Conservation (phyloP, 2,888 invertebrate species). For the Dasysyrphus tricinctus region DNA sequence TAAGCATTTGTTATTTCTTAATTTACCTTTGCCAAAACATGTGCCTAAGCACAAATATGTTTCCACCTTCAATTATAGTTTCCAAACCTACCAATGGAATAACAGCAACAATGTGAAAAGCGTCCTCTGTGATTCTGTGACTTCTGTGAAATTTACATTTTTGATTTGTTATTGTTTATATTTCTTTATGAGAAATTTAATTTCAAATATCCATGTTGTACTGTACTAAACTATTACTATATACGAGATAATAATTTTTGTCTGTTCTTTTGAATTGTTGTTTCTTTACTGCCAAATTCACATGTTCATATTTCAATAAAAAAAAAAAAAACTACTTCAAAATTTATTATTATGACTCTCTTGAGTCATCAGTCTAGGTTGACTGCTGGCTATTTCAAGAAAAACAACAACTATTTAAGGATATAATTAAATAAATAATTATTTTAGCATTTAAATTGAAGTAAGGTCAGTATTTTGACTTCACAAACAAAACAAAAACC, state of each 20-base stretch:
- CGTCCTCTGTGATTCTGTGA: too few relatives aligned
- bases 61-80: not conserved
- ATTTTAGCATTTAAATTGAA: not conserved
- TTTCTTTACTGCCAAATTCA: constrained; percentile 8
- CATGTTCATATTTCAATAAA: not conserved
- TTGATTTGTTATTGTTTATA: too few relatives aligned
- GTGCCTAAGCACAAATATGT: too few relatives aligned
- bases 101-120: too few relatives aligned
- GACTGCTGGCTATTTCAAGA: not conserved
- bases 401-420: not conserved
- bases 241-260: not conserved
- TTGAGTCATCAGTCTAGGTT: constrained; percentile 9
- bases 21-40: too few relatives aligned
- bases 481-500: too few relatives aligned
- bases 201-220: too few relatives aligned
- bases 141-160: too few relatives aligned
- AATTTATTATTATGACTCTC: not conserved
- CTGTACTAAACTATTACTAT: not conserved
- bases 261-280: too few relatives aligned
- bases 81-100: too few relatives aligned
- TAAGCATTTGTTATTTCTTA: too few relatives aligned
- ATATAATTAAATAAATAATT: not conserved
- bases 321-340: not conserved
- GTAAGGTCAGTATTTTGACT: not conserved
- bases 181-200: too few relatives aligned